Evolutionary conservation across 2,113 vertebrate species (phyloP), one percentile per base, ranked within the genome.

Genomic region (Nannobrachium achirus): DNA sequence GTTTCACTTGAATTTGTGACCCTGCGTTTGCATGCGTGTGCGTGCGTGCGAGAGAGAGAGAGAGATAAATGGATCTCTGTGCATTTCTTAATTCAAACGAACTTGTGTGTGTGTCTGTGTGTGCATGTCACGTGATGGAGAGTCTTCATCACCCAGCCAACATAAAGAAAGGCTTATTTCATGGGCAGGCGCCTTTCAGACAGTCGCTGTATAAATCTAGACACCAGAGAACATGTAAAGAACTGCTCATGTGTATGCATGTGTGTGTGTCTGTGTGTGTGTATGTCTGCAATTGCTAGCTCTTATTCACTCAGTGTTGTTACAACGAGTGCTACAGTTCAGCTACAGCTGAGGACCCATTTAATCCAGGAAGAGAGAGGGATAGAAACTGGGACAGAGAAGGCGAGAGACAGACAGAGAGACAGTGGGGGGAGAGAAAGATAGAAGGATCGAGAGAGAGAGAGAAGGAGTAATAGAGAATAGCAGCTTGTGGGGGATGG

Each of bases 331-430:
- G 44, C 60, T 66, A 65, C 61, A 63, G 69, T 58, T 80, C 59
- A 65, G 69, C 70, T 83, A 9, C 69, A 78, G 80, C 76, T 78
- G 75, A 64, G 56, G 75, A 44, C n/a, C 69, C 82, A 69, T 88
- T 84, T 87, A 69, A 76, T 74, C 71, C 75, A 66, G 19, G 10
- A 8, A 18, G 19, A 2, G 10, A 10, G 50, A 41, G 10, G 14
- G 15, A 11, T 6, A 44, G 40, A 40, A 38, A 60, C 39, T n/a
- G 16, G 18, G n/a, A 39, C 10, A 59, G 39, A 9, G 9, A 59
- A 40, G 42, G 16, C 41, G n/a, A 18, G 25, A 56, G 33, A 8
- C 10, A 56, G 33, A 14, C 10, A 56, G 13, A 25, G 16, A 14
- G 33, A 33, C 15, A 9, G 16, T 14, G 16, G 15, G 16, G n/a